Base-by-base conservation (phyloP, 2,888 invertebrate species). In the Noctua comes region DNA sequence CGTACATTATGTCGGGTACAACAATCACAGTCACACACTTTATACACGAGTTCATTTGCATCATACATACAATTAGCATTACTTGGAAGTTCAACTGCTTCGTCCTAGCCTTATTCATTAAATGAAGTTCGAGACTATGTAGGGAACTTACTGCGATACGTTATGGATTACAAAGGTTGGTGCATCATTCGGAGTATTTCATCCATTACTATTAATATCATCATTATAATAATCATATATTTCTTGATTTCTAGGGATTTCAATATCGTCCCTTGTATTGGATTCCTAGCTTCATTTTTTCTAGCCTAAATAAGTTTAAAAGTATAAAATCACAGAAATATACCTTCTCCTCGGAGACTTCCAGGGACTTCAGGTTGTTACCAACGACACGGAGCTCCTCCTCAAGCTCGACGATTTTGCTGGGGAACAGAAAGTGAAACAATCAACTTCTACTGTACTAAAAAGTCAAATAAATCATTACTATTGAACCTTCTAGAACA, bases 261-360 rank as follows among this genome's bases (percentile, higher is more conserved):
- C n/a, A 36, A 73, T 86, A 68, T 78, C 79, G 65, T 65, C 68
- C 24, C 46, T 54, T 68, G 27, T 24, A 66, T 62, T 54, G 21
- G 62, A 82, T 76, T 54, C 7, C 40, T 82, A 86, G 81, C 77
- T 83, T 62, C 21, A 7, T 59, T 46, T 40, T 31, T 36, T 83
- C 64, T 79, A 79, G 83, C 77, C 16, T 76, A 57, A 64, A 54
- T 82, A 79, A 16, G 77, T 77, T 83, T 59, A 74, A 83, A 80
- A 86, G 77, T 77, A 84, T 59, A 74, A 83, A 80, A 86, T 68
- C 72, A 79, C 82, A 77, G 79, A 87, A 81, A 95, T 97, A 97
- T 98, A 99, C 99, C 99, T 99, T 99, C 97, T 99, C 99, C 97
- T 99, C 99, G 94, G 99, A 99, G 95, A 99, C 99, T 98, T 99